Conservation (phyloP, 2,888 invertebrate species). For the Lithodes maja region DNA sequence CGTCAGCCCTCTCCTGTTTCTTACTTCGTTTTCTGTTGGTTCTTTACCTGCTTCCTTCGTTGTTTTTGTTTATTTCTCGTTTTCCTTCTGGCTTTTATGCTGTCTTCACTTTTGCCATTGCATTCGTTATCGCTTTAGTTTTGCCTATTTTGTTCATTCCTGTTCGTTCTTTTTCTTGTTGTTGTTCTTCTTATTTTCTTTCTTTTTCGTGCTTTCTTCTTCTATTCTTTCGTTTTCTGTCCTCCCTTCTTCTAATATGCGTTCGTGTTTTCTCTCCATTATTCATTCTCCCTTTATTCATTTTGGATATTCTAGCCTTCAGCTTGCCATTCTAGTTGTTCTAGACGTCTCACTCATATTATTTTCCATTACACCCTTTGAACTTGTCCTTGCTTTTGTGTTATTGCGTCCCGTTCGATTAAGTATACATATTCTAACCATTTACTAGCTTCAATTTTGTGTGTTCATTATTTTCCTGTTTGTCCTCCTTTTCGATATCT, state of each 20-base stretch:
- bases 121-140: background rate
- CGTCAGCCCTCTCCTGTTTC: background rate
- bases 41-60: background rate
- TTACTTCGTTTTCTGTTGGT: no score
- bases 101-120: background rate
- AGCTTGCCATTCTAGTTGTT: no score
- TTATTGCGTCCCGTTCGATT: no score
- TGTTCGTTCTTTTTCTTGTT: background rate
- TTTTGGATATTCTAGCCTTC: background rate
- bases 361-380: no score
- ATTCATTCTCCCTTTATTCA: background rate
- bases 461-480: no score
- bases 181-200: background rate
- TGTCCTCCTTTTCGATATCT: no score
- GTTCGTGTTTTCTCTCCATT: background rate
- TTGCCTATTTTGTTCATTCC: background rate
- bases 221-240: background rate
- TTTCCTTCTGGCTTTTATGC: background rate
- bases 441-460: no score
- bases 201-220: background rate
- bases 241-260: background rate
- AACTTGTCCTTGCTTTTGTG: no score
- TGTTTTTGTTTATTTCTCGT: background rate
- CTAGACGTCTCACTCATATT: no score
- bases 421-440: no score